Conservation (phyloP, 2,113 vertebrate species). For the Dicrurus megarhynchus region DNA sequence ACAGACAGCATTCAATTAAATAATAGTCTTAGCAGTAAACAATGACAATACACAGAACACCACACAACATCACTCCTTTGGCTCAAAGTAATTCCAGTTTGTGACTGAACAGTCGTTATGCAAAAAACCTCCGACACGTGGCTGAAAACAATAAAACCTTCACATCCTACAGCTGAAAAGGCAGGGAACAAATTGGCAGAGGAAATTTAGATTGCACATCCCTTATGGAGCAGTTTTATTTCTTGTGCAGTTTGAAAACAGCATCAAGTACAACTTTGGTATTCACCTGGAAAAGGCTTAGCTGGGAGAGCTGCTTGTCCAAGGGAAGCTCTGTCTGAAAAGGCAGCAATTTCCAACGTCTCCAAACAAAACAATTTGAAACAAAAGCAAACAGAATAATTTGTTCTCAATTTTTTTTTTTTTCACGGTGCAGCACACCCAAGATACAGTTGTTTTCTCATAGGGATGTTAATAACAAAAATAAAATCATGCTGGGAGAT, state of each 20-base stretch:
- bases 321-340: background rate
- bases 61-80: background rate
- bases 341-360: background rate
- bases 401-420: background rate
- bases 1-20: constrained; percentile 19
- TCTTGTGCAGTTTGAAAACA: constrained; percentile 12
- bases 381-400: background rate
- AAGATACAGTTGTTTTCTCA: background rate
- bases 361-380: background rate
- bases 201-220: constrained; percentile 25
- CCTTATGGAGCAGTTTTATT: background rate
- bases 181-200: background rate
- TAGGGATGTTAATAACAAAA: background rate
- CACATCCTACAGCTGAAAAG: background rate
- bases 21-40: background rate
- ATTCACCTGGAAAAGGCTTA: background rate
- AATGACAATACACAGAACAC: background rate
- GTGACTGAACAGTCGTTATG: background rate
- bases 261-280: constrained; percentile 29
- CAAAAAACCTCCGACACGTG: background rate
- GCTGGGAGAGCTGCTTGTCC: background rate
- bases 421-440: background rate
- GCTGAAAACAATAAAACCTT: background rate
- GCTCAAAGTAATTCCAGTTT: background rate
- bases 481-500: background rate